Base-by-base conservation (phyloP, 53 echinoderm and acorn worm genomes). In the Zoroaster sp. region DNA sequence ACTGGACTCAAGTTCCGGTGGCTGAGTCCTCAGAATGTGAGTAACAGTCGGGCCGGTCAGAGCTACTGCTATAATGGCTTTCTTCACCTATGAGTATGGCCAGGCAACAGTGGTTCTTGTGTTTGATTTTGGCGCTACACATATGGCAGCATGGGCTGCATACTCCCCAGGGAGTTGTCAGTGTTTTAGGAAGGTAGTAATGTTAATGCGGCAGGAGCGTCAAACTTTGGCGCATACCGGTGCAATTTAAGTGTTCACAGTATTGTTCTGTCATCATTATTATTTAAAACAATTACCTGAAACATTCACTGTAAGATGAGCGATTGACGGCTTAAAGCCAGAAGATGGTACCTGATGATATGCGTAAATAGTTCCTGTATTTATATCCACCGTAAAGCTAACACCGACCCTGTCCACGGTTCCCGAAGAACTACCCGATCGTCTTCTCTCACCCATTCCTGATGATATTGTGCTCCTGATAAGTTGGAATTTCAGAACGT, bases 261-360 rank as follows among this genome's bases (percentile, higher is more conserved):
- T 23, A 20, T 9, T 20, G 6, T 13, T 7, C 69, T 13, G 11
- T 10, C 21, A 68, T n/a, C 18, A 9, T 68, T 9, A 20, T 30
- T 23, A 9, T 9, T 30, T 68, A 68, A 20, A 11, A 36, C 0
- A 5, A 23, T 37, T 71, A 89, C 89, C 89, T 38, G 89, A 70
- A 43, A 89, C 89, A 18, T 89, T 47, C 0, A 79, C 45, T 21
- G 70, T 70, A 36, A 89, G 67, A 31, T 51, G 17, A 5, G 34
- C 70, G 4, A 51, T 46, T 9, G 52, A 45, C 0, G 89, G 78
- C 9, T 67, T 40, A 8, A 37, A 18, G 17, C 55, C 21, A 2
- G 41, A 18, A 18, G 10, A 63, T 8, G 70, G 18, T 38, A 3
- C 40, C 43, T 49, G 53, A 28, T 89, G 69, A 5, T 47, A 52